Percentiles rank a stretch among this genome's conserved stretches.
Evolutionary conservation across 2,797 vertebrate genomes (phyloP).

Genomic region (Megalops cyprinoides): DNA sequence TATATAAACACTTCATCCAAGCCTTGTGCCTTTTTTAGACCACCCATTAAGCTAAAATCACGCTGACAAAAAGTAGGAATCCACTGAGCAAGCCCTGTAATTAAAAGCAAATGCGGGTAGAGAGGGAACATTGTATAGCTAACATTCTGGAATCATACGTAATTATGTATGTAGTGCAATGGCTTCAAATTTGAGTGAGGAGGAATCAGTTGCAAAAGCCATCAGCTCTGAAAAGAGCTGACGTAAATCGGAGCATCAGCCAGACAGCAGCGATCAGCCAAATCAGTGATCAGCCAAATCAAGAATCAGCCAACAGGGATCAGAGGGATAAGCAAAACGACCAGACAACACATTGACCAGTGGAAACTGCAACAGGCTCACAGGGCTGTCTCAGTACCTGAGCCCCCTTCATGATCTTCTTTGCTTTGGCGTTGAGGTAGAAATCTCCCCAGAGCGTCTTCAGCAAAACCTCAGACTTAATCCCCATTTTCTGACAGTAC

Average conservation of each 20-base stretch:
- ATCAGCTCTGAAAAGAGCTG: neutral
- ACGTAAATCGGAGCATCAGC: neutral
- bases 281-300: neutral
- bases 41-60: too few relatives aligned
- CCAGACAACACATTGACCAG: neutral
- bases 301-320: neutral
- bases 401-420: slow-evolving; percentile 94
- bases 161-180: too few relatives aligned
- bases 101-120: slow-evolving; percentile 6
- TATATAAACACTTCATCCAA: neutral
- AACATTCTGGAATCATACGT: neutral
- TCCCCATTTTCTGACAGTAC: slow-evolving; percentile 91
- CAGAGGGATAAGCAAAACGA: too few relatives aligned
- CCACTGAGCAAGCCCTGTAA: neutral
- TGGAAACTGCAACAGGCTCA: neutral
- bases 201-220: neutral
- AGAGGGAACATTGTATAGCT: neutral
- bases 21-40: neutral
- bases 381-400: slow-evolving; percentile 73
- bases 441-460: slow-evolving; percentile 98
- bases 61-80: too few relatives aligned
- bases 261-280: neutral
- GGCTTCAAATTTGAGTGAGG: too few relatives aligned
- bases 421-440: slow-evolving; percentile 89
- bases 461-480: slow-evolving; percentile 80